Percentiles rank a stretch among this genome's conserved stretches.
These are phyloP conservation scores for Octodon degus DNA, from an alignment of 2,113 vertebrate species.

Conservation along the genomic window DNA sequence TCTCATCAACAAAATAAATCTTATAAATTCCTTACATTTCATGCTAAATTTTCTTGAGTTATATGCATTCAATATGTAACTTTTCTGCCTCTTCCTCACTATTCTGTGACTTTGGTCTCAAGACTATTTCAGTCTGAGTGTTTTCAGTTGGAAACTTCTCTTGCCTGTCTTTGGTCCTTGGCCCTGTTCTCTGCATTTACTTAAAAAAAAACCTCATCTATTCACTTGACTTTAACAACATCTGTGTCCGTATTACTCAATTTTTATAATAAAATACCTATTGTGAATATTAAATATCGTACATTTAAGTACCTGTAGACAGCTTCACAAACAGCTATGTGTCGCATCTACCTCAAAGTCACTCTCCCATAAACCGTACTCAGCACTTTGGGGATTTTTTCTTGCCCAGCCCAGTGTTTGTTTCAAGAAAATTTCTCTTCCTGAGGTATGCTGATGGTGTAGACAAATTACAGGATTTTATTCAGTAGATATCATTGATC, in stretches of 20 bases:
- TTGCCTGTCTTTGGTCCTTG: not conserved
- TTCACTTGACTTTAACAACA: not conserved
- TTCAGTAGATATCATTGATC: not conserved
- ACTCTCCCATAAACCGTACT: not conserved
- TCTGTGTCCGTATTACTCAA: not conserved
- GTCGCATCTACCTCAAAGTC: not conserved
- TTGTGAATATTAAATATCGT: not conserved
- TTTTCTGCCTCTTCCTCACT: not conserved
- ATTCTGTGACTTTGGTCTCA: not conserved
- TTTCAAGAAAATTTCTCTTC: constrained; percentile 37
- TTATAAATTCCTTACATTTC: constrained; percentile 1
- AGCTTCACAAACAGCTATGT: not conserved
- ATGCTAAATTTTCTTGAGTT: constrained; percentile 32
- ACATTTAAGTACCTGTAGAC: not conserved
- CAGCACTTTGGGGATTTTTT: not conserved
- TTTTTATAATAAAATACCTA: not conserved
- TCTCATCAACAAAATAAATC: constrained; percentile 13
- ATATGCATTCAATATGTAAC: not conserved
- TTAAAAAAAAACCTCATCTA: not conserved
- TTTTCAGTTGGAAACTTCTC: not conserved
- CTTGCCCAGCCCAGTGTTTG: not conserved
- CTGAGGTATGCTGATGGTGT: not conserved
- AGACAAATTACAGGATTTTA: constrained; percentile 23
- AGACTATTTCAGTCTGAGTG: not conserved
- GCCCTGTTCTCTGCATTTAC: not conserved